Conservation (phyloP, 2,797 vertebrate species). For the Falco peregrinus region DNA sequence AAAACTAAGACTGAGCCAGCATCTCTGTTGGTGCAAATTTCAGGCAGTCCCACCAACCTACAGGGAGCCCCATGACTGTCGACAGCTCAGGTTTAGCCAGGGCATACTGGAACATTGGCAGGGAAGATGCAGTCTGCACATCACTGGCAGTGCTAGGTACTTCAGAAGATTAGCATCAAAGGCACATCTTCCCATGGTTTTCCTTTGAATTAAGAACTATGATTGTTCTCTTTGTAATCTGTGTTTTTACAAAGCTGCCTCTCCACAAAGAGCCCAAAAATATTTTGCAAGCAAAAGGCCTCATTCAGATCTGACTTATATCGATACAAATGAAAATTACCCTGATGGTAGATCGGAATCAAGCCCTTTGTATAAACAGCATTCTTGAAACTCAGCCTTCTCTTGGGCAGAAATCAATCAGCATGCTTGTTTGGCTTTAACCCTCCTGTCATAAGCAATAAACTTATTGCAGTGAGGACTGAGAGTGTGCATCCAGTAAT, state of each 20-base stretch:
- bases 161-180: constrained; percentile 27
- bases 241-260: neutral
- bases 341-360: constrained; percentile 13
- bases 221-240: constrained; percentile 1
- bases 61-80: neutral
- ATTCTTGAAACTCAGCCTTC: constrained; percentile 48
- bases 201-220: neutral
- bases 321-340: constrained; percentile 19
- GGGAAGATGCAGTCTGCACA: neutral
- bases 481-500: neutral
- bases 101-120: neutral
- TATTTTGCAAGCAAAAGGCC: neutral
- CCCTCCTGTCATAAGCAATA: constrained; percentile 39
- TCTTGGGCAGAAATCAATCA: constrained; percentile 50
- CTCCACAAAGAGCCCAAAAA: neutral
- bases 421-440: constrained; percentile 26
- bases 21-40: neutral
- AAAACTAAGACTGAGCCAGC: neutral
- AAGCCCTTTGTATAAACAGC: constrained; percentile 4
- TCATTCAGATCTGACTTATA: neutral
- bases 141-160: neutral
- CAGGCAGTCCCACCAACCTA: neutral
- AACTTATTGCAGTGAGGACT: neutral
- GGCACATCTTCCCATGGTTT: constrained; percentile 1
- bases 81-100: neutral